Evolutionary conservation across 1,140 invertebrate genomes (phyloP).

Genomic region (Thereuonema tuberculata): DNA sequence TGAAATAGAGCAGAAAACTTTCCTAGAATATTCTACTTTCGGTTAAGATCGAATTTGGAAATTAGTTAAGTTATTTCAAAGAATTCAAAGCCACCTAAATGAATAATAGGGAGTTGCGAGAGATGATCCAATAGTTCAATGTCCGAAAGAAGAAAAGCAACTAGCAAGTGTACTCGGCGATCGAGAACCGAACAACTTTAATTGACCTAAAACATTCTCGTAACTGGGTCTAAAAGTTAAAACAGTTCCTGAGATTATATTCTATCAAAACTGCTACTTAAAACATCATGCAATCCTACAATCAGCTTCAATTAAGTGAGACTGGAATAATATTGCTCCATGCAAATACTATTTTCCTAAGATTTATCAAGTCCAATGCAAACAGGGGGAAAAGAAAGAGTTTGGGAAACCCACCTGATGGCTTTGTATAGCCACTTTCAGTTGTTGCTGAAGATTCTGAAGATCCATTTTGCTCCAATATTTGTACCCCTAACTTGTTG

Average conservation of each 20-base stretch:
- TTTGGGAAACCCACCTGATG: constrained; percentile 28
- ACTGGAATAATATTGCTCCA: not conserved
- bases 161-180: not conserved
- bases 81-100: too few species aligned
- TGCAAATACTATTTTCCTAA: not conserved
- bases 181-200: not conserved
- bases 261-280: too few species aligned
- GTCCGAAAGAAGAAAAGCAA: not conserved
- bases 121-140: not conserved
- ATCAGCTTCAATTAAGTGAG: too few species aligned
- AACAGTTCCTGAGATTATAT: too few species aligned
- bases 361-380: not conserved
- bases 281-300: too few species aligned
- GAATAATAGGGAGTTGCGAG: not conserved
- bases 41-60: too few species aligned
- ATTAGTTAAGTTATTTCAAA: too few species aligned
- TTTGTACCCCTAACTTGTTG: not conserved
- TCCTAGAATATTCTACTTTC: too few species aligned
- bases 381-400: constrained; percentile 2
- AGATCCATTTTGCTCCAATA: constrained; percentile 25
- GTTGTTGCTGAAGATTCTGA: constrained; percentile 26
- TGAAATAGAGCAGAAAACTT: constrained; percentile 14
- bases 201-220: not conserved
- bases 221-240: not conserved
- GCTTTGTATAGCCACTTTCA: constrained; percentile 31